Evolutionary conservation across 2,113 vertebrate genomes (phyloP).

Genomic region (Oenanthe melanoleuca): DNA sequence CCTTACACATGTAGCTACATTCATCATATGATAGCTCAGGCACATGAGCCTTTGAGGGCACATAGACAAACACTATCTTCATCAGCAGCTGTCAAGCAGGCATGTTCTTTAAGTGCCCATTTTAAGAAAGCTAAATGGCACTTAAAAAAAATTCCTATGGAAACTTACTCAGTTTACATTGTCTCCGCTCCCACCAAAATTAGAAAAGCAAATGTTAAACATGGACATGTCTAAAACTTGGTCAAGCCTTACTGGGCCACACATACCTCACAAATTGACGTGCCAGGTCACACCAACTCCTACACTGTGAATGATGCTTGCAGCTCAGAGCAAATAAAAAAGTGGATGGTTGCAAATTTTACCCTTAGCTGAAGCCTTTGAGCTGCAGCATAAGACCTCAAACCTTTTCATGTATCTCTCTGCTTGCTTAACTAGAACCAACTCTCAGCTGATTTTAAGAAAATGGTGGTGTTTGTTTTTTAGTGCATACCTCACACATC

Average conservation of each 20-base stretch:
- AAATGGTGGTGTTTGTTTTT: not conserved
- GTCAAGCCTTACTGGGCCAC: not conserved
- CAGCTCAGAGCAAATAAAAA: not conserved
- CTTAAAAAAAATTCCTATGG: not conserved
- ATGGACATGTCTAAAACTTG: not conserved
- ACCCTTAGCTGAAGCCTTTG: not conserved
- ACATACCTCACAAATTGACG: not conserved
- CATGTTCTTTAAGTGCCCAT: not conserved
- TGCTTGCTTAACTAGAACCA: not conserved
- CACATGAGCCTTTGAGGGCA: not conserved
- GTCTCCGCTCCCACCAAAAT: not conserved
- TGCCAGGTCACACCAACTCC: not conserved
- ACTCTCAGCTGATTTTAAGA: not conserved
- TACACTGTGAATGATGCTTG: not conserved
- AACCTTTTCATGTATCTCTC: not conserved
- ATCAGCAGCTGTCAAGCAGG: not conserved
- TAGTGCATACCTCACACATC: not conserved
- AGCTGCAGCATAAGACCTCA: not conserved
- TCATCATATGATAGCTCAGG: not conserved
- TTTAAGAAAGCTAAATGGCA: not conserved
- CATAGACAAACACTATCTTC: not conserved
- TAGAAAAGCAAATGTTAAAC: not conserved
- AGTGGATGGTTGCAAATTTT: not conserved
- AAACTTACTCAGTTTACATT: not conserved
- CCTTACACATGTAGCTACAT: conserved; percentile 42